Conservation (phyloP, 2,888 invertebrate genomes). For the Agonum fuliginosum region DNA sequence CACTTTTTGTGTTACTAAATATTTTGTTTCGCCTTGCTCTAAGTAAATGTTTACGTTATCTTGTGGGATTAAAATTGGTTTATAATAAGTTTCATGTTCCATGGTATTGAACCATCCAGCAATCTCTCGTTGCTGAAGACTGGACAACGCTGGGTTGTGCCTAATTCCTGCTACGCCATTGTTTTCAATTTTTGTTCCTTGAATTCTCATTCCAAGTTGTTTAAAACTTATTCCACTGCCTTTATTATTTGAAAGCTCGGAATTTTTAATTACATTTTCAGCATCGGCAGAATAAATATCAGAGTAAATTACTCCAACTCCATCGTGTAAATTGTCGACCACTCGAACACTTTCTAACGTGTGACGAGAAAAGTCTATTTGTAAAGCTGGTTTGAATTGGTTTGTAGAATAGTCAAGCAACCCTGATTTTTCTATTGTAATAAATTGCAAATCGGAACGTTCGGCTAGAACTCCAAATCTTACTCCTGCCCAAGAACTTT, state of each 20-base stretch:
- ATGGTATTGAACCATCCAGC: constrained; percentile 91
- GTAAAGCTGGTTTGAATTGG: constrained; percentile 90
- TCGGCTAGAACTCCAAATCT: constrained; percentile 92
- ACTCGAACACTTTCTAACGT: constrained; percentile 88
- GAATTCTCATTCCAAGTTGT: constrained; percentile 88
- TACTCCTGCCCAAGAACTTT: constrained; percentile 95
- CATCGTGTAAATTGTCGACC: constrained; percentile 92
- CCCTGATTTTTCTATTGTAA: constrained; percentile 94
- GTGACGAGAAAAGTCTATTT: constrained; percentile 90
- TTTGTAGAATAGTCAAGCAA: constrained; percentile 94
- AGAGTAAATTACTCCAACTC: constrained; percentile 94
- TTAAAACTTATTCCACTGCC: constrained; percentile 94
- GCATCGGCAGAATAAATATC: constrained; percentile 92
- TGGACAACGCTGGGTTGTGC: constrained; percentile 92
- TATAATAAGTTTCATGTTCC: constrained; percentile 82
- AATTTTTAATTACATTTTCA: constrained; percentile 87
- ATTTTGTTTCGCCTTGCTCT: constrained; percentile 85
- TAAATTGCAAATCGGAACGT: constrained; percentile 89
- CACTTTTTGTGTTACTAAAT: constrained; percentile 84
- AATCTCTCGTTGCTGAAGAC: constrained; percentile 90
- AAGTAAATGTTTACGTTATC: constrained; percentile 78
- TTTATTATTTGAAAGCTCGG: constrained; percentile 88
- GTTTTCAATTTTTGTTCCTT: constrained; percentile 86
- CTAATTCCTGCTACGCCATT: constrained; percentile 92
- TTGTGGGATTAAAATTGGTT: constrained; percentile 83